Conservation (phyloP, 2,888 invertebrate genomes). For the Ornithoptera alexandrae region DNA sequence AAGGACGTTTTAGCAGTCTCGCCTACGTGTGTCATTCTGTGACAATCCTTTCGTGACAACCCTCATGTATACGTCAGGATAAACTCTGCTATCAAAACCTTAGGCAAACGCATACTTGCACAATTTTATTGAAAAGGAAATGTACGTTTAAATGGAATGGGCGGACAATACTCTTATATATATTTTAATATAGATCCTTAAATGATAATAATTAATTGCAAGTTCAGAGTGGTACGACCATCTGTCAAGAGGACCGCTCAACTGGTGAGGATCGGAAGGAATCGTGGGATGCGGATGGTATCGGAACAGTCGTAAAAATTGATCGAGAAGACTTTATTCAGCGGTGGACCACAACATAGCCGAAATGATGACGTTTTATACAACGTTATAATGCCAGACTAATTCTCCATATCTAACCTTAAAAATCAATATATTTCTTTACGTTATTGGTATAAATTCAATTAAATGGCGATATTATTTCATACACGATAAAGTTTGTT, state of each 20-base stretch:
- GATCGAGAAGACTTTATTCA: no score
- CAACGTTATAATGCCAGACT: background rate
- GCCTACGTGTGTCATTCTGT: slow-evolving; percentile 18
- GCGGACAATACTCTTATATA: no score
- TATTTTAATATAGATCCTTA: no score
- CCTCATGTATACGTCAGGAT: background rate
- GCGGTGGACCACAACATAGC: no score
- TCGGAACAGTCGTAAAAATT: no score
- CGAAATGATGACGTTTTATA: background rate
- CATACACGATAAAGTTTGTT: background rate
- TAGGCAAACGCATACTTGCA: background rate
- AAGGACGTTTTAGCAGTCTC: slow-evolving; percentile 10
- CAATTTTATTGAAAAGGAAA: no score
- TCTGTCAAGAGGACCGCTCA: no score
- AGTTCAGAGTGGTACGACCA: no score
- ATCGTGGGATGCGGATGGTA: no score
- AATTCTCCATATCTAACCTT: background rate
- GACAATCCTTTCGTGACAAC: slow-evolving; percentile 10
- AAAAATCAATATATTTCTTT: background rate
- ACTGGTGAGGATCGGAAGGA: no score
- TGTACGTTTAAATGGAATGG: no score
- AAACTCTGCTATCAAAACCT: background rate
- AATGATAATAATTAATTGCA: no score
- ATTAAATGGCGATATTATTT: background rate
- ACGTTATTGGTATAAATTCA: background rate